Base-by-base conservation (phyloP, 64 coral and sea anemone genomes). In the Orbicella faveolata region DNA sequence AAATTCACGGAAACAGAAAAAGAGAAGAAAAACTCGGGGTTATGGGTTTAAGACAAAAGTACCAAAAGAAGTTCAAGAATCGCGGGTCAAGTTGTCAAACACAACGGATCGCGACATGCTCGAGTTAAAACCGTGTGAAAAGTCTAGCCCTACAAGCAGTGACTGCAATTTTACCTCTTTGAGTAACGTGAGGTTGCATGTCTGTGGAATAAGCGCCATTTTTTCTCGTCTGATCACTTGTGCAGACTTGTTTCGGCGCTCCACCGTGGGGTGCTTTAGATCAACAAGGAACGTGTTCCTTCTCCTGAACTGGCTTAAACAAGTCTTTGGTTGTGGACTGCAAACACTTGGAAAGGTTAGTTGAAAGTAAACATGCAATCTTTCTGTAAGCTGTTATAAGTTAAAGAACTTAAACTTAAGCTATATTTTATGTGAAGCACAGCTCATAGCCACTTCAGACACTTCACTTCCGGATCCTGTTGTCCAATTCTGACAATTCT, bases 1-100 rank as follows among this genome's bases (percentile, higher is more conserved):
- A 85, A 70, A 10, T 70, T 73, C 82, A n/a, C 14, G 36, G 37
- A 73, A 68, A 73, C 82, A 85, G 82, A 85, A 25, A 68, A 85
- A 85, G 41, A 26, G 41, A 21, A 10, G 63, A 34, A 85, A 85
- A 85, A 53, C n/a, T 26, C 63, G 36, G 16, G 64, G 82, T 11
- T 52, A 85, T 18, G 65, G 63, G 30, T 73, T 85, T 52, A 73
- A 25, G 16, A 19, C 36, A 19, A 84, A 84, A 21, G 15, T 67
- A 4, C 6, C 36, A 85, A 73, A 85, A 20, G 36, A 69, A 26
- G 63, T 35, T 41, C 18, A 36, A 34, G 10, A 7, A 6, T 79
- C 53, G 12, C 51, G 25, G 26, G 25, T 6, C 44, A 52, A 78
- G 75, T 20, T 23, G 9, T 78, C 75, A 23, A 78, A 44, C 17